Evolutionary conservation across 1,140 invertebrate genomes (phyloP), one percentile per base, ranked within the genome.

Genomic region (Mamestra configurata): DNA sequence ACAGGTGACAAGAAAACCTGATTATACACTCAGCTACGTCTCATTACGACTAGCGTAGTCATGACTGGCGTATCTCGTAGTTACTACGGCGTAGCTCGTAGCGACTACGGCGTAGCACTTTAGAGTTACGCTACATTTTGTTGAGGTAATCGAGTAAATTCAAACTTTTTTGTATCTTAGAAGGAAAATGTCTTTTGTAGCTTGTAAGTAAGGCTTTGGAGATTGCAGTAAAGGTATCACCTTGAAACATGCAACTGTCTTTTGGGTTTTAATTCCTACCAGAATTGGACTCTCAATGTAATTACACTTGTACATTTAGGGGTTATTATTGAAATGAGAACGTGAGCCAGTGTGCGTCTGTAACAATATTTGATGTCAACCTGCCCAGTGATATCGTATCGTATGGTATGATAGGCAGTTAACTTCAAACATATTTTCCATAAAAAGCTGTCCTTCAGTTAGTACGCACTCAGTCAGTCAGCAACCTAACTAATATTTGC

Each of bases 91-190:
- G 66, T 49, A 70, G 66, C 40, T 70, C 61, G 61, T 66, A 66
- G 61, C 37, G 18, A 46, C 61, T 43, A 70, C 66, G 40, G 4
- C 66, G 66, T 70, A 70, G 66, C 43, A 35, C 43, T 53, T 53
- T 24, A 27, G 18, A 20, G 13, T 27, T n/a, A 51, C 53, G 53
- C 3, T 11, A 20, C 53, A 3, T 49, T 40, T 11, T 22, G 4
- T 11, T 40, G 40, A 49, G n/a, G 40, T 18, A 61, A 31, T 35
- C 27, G 59, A 35, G n/a, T 61, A 61, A 37, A 61, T 61, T 61
- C n/a, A 61, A 61, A 61, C 27, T 61, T 61, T 35, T 59, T 24
- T 55, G 18, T 22, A 22, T 22, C 22, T 20, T 22, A 22, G 2
- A 3, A 22, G 7, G 53, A 55, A n/a, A 24, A 22, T 61, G 1